Evolutionary conservation across 2,113 vertebrate species (phyloP), one percentile per base, ranked within the genome.

Genomic region (Callionymus lyra): DNA sequence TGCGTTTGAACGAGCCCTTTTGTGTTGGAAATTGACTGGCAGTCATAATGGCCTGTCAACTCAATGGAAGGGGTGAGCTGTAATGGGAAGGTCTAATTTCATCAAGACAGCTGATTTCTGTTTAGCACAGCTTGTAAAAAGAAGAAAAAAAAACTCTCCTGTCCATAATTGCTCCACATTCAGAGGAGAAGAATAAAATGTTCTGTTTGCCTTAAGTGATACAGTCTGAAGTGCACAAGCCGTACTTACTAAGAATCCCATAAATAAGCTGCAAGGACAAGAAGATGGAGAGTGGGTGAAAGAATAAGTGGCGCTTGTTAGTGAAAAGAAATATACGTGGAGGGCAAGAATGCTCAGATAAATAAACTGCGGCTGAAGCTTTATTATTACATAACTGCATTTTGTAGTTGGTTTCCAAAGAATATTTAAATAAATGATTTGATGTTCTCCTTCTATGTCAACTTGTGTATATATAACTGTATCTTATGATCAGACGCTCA

Each of bases 11-110:
- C 79, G 69, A 87, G 79, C 59, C 49, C 2, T 41, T 82, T 79
- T 81, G 82, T 85, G 77, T 57, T 59, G 47, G 67, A 63, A 79
- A 77, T 75, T 87, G 85, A 87, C 79, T 83, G 87, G 84, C 87
- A 87, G 87, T 82, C 76, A 70, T 82, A 86, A 82, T 82, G 84
- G 85, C 74, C 51, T 74, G 68, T 63, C 75, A 70, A 65, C 75
- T 85, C 74, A 42, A 66, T 71, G 86, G 76, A 62, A 73, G 67
- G 76, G 69, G 27, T 51, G 81, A 86, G 83, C 82, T 80, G 70
- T 59, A 76, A 79, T 37, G 66, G 90, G 87, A 85, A 82, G 76
- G 62, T 65, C 21, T 27, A 4, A 27, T 27, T 27, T 27, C 21
- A 27, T 4, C 21, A 8, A 76, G 81, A 82, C 82, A 82, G 77